Base-by-base conservation (phyloP, 2,888 invertebrate genomes). In the Balanococcus diminutus region DNA sequence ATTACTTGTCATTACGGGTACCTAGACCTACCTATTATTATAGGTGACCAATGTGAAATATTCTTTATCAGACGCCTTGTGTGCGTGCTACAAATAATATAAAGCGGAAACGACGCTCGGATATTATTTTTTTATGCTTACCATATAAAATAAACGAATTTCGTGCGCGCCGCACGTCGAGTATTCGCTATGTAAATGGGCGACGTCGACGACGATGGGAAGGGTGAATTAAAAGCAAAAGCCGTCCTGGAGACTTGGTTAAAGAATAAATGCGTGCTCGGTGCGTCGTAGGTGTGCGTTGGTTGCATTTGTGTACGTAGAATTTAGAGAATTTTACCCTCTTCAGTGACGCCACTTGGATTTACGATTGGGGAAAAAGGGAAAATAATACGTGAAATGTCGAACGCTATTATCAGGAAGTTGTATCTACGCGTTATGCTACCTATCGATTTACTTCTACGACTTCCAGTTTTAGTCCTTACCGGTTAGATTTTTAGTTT, bases 341-440 rank as follows among this genome's bases (percentile, higher is more conserved):
- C 75, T 79, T 79, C 36, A 8, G 36, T 79, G 75, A 79, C 75
- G 75, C 75, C 75, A 28, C 14, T 79, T n/a, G 75, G 75, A 36
- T 79, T 67, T 28, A 36, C 75, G 36, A 72, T 16, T 32, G 14
- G 75, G 28, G 32, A 79, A 79, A 79, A 32, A 36, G 22, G 36
- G 75, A 79, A 79, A 32, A 79, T 79, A 32, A 79, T 36, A 79
- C 75, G 36, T 36, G 19, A 79, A 79, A 79, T 36, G 36, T 36
- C 75, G 75, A 79, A 79, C 75, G 36, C 36, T n/a, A 28, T 79
- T 36, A 79, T 79, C 75, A 79, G 75, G 32, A 79, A 79, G 75
- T 79, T 79, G 36, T 79, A 67, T 36, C 75, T 36, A 36, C 32
- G 31, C 75, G n/a, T 36, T 36, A 56, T 36, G n/a, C 19, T 79